Conservation (phyloP, 2,888 invertebrate genomes). For the Linnaemya vulpina region DNA sequence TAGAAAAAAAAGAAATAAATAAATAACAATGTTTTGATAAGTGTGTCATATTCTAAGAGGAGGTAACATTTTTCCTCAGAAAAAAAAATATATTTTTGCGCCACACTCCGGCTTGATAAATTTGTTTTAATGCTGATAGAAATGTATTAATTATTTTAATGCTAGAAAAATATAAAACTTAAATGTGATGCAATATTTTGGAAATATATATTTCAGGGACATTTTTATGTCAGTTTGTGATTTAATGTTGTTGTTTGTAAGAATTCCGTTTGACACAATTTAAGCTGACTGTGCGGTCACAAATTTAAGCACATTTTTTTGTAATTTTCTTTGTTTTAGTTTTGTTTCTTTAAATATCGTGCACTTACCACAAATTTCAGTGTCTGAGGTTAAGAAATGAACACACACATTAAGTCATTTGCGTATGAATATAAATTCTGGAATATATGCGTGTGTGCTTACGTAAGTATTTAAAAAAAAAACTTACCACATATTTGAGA, state of each 20-base stretch:
- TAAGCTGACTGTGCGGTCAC: slow-evolving; percentile 39
- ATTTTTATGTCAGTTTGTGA: slow-evolving; percentile 32
- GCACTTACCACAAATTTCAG: slow-evolving; percentile 31
- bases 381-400: slow-evolving; percentile 49
- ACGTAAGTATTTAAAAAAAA: background rate
- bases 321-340: background rate
- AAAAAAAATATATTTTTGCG: slow-evolving; percentile 13
- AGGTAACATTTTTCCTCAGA: slow-evolving; percentile 45
- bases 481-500: slow-evolving; percentile 4
- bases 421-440: background rate
- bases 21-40: slow-evolving; percentile 42
- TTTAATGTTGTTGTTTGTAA: slow-evolving; percentile 13
- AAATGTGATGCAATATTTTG: slow-evolving; percentile 48
- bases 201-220: slow-evolving; percentile 21
- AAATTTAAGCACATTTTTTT: background rate
- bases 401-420: background rate
- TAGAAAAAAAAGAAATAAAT: slow-evolving; percentile 18
- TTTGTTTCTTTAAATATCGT: slow-evolving; percentile 1
- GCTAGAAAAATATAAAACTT: background rate
- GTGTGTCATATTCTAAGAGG: slow-evolving; percentile 69
- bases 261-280: slow-evolving; percentile 23
- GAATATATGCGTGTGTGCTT: background rate
- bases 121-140: background rate
- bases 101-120: background rate
- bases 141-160: slow-evolving; percentile 24